Evolutionary conservation across 2,888 invertebrate genomes (phyloP), one percentile per base, ranked within the genome.

Genomic region (Agelastica alni): DNA sequence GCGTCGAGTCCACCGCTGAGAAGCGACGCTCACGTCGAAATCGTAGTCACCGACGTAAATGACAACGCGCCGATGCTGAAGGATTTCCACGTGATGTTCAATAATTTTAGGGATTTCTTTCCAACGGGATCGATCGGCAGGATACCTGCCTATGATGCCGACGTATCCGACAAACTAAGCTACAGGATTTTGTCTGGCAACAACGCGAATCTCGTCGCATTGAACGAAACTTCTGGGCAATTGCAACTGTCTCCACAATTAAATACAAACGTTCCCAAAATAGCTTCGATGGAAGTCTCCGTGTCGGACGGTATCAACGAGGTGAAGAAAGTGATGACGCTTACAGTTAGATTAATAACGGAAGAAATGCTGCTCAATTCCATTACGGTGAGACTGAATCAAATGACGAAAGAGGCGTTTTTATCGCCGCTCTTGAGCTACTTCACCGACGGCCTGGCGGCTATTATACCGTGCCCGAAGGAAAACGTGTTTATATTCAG

Each of bases 251-350:
- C 96, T 6, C 93, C 95, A 0, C 93, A 94, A 68, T 80, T 97
- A 13, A 96, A 97, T 73, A 96, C 96, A 1, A 96, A 97, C 75
- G 95, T 97, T 4, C 93, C 96, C 0, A 90, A 95, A 71, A 82
- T 92, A 30, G 96, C 96, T 2, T 90, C 90, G 0, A 93, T 97
- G 90, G 93, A 93, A 76, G 89, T 97, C 18, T 91, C 92, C 17
- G 96, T 96, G 0, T 86, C 90, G 57, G 97, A 97, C 77, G 96
- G 96, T 1, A 87, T 93, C 5, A 96, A 97, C 76, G 94, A 93
- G 76, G 89, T 92, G 0, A 92, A 91, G 75, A 93, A 96, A 0
- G 87, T 92, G 65, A 96, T 96, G 91, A 91, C 90, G 56, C 81
- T 97, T 0, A 87, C 88, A 0, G 96, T 96, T 0, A 83, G 94